These are phyloP conservation scores for Leptopilina syphax DNA, from an alignment of 2,888 invertebrate species.

Conservation along the genomic window DNA sequence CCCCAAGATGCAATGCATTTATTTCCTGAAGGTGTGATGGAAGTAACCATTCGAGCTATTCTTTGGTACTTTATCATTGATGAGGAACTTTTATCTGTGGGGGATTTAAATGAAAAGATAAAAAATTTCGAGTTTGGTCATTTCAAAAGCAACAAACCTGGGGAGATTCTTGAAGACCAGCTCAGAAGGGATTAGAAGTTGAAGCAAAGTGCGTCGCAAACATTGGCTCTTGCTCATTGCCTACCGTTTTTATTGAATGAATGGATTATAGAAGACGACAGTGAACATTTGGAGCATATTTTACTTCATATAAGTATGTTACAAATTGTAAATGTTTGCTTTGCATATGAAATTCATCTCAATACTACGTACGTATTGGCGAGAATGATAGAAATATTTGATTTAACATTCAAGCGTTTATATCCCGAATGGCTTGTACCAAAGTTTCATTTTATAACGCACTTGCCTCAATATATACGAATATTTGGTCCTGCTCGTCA, in stretches of 20 bases:
- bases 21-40: conserved; percentile 38
- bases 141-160: conserved; percentile 52
- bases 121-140: conserved; percentile 46
- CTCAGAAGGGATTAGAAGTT: conserved; percentile 33
- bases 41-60: conserved; percentile 21
- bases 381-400: too few species aligned
- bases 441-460: too few species aligned
- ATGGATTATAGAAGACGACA: conserved; percentile 2
- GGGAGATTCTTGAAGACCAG: conserved; percentile 35
- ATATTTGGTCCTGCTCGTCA: too few species aligned
- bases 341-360: too few species aligned
- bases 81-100: conserved; percentile 40
- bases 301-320: too few species aligned
- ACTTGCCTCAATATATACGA: too few species aligned
- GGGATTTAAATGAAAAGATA: conserved; percentile 47
- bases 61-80: conserved; percentile 40
- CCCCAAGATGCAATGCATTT: conserved; percentile 42
- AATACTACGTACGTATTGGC: too few species aligned
- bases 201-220: conserved; percentile 45
- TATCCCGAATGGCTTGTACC: too few species aligned
- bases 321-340: too few species aligned
- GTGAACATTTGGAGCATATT: too few species aligned
- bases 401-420: too few species aligned
- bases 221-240: conserved; percentile 32
- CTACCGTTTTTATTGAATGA: conserved; percentile 46